Conservation (phyloP, 1,140 invertebrate species). For the Chymomyza costata region DNA sequence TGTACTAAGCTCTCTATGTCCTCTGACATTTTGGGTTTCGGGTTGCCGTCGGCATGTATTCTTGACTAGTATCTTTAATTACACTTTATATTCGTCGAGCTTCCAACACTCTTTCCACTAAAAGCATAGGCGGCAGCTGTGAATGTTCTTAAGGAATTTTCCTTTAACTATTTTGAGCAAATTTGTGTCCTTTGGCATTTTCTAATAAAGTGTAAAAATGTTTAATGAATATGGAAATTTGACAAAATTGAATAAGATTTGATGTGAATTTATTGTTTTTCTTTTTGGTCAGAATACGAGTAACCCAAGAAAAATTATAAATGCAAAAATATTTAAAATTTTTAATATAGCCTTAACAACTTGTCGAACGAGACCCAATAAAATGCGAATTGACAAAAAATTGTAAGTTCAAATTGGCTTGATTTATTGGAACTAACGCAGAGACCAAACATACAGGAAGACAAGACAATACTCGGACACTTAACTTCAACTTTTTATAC, state of each 20-base stretch:
- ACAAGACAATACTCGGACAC: no score
- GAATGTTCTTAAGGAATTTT: conserved; percentile 52
- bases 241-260: conserved; percentile 68
- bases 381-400: no score
- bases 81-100: conserved; percentile 66
- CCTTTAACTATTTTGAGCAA: conserved; percentile 64
- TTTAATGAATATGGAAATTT: conserved; percentile 70
- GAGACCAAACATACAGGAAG: no score
- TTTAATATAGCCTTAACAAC: no score
- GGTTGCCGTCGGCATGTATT: conserved; percentile 38
- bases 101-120: conserved; percentile 32
- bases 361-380: no score
- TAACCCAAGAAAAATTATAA: no score
- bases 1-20: no score
- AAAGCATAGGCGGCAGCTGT: conserved; percentile 31
- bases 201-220: conserved; percentile 69
- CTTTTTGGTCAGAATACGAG: no score
- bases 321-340: no score
- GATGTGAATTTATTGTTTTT: conserved; percentile 17
- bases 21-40: neutral
- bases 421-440: no score
- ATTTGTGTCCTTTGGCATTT: conserved; percentile 66
- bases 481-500: no score
- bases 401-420: no score
- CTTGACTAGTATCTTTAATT: conserved; percentile 72